A percentile compares a stretch with the other conserved stretches of the same genome.
These are phyloP conservation scores for Corythucha ciliata DNA, from an alignment of 2,888 invertebrate species.

Conservation along the genomic window DNA sequence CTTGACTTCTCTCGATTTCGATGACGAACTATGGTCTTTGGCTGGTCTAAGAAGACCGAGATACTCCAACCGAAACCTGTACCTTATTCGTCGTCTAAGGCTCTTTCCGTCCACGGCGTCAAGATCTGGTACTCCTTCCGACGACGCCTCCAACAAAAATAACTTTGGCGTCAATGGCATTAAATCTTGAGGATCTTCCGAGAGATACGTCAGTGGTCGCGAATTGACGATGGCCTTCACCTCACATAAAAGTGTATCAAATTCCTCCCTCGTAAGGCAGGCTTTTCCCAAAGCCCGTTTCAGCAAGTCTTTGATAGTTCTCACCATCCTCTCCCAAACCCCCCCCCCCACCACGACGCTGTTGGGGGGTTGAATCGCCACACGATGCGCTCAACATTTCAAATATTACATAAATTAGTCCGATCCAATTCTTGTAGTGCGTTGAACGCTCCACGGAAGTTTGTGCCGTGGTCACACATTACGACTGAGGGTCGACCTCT, in stretches of 20 bases:
- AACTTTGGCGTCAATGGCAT: slow-evolving; percentile 35
- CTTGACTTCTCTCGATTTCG: no score
- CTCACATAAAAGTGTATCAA: slow-evolving; percentile 27
- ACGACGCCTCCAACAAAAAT: slow-evolving; percentile 29
- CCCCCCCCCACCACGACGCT: no score
- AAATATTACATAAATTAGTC: slow-evolving; percentile 37
- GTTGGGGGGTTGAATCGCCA: slow-evolving; percentile 37
- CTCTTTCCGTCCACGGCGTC: slow-evolving; percentile 11
- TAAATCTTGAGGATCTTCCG: slow-evolving; percentile 27
- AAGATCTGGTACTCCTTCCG: slow-evolving; percentile 17
- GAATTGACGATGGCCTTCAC: slow-evolving; percentile 19
- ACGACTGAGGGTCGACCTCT: slow-evolving; percentile 38
- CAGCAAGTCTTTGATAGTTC: slow-evolving; percentile 21
- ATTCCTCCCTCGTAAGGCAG: slow-evolving; percentile 18
- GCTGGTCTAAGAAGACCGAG: slow-evolving; percentile 3
- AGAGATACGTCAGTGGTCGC: slow-evolving; percentile 15
- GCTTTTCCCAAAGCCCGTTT: slow-evolving; percentile 19
- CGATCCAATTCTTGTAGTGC: slow-evolving; percentile 47
- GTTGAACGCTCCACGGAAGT: slow-evolving; percentile 40
- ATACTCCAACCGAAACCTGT: slow-evolving; percentile 11
- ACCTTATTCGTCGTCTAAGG: slow-evolving; percentile 10
- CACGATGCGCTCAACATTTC: slow-evolving; percentile 30
- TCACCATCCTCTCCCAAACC: slow-evolving; percentile 38
- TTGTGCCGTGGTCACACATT: slow-evolving; percentile 40
- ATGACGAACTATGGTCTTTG: no score